Evolutionary conservation across 1,140 invertebrate species (phyloP).

Genomic region (Ceratina japonica): DNA sequence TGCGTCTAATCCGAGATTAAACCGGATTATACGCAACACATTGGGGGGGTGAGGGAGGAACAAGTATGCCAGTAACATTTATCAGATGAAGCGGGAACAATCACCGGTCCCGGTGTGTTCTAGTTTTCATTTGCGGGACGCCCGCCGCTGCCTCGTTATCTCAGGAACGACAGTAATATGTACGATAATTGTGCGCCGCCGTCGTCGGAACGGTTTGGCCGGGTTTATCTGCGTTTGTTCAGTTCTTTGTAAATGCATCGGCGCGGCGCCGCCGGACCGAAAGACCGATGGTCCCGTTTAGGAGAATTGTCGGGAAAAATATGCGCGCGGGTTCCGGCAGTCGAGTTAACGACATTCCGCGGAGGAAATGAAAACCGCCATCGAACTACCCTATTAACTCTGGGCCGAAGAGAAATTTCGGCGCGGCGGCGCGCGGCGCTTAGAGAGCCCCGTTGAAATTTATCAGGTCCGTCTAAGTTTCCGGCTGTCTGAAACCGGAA

Average conservation of each 20-base stretch:
- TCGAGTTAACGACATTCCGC: background rate
- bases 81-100: slow-evolving; percentile 37
- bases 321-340: background rate
- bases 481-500: slow-evolving; percentile 30
- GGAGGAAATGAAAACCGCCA: slow-evolving; percentile 4
- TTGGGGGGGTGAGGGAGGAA: slow-evolving; percentile 8
- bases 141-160: slow-evolving; percentile 11
- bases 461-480: slow-evolving; percentile 33
- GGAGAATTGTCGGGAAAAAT: background rate
- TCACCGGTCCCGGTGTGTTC: slow-evolving; percentile 10
- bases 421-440: background rate
- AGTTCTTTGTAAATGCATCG: background rate
- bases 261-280: background rate
- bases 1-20: slow-evolving; percentile 54
- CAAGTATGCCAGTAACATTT: slow-evolving; percentile 47
- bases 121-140: slow-evolving; percentile 8
- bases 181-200: background rate
- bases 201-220: background rate
- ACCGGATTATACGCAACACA: slow-evolving; percentile 51
- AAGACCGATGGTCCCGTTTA: slow-evolving; percentile 5
- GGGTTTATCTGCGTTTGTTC: background rate
- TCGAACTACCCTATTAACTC: slow-evolving; percentile 11
- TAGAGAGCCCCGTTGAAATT: slow-evolving; percentile 14
- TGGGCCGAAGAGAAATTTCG: slow-evolving; percentile 23
- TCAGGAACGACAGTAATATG: slow-evolving; percentile 1